phyloP scores from a whole-genome alignment of 2,113 vertebrate species.

The Neodontobutis hainanensis region DNA sequence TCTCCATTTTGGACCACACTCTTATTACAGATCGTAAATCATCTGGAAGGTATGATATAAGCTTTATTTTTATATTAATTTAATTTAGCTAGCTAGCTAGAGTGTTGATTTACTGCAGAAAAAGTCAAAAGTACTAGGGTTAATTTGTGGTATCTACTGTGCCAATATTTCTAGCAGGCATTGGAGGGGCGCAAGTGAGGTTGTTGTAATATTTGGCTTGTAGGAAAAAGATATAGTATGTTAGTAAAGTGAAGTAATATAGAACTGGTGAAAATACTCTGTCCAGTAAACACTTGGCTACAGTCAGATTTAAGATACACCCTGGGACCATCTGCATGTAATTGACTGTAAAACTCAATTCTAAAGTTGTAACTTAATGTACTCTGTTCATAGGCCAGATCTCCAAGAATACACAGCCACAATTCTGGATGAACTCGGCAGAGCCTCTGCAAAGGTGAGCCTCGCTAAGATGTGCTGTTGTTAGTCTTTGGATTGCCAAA shows the following conservation, averaged over 20 bases:
- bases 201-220: background rate
- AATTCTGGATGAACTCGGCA: conserved; percentile 81
- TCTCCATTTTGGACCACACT: conserved; percentile 76
- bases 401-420: conserved; percentile 63
- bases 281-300: background rate
- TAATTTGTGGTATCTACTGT: no score
- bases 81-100: background rate
- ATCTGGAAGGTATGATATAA: conserved; percentile 67
- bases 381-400: conserved; percentile 63
- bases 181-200: no score
- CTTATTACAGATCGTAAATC: conserved; percentile 60
- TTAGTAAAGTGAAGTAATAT: no score
- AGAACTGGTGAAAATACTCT: background rate
- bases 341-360: background rate
- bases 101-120: background rate
- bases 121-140: no score
- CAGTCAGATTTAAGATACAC: conserved; percentile 4
- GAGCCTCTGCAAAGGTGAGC: conserved; percentile 78
- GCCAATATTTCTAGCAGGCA: no score
- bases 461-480: background rate
- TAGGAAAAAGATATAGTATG: background rate
- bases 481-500: background rate
- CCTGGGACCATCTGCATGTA: conserved; percentile 5
- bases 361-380: background rate
- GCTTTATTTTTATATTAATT: background rate